Conservation (phyloP, 2,888 invertebrate genomes). For the Gisinianus flammeolus region DNA sequence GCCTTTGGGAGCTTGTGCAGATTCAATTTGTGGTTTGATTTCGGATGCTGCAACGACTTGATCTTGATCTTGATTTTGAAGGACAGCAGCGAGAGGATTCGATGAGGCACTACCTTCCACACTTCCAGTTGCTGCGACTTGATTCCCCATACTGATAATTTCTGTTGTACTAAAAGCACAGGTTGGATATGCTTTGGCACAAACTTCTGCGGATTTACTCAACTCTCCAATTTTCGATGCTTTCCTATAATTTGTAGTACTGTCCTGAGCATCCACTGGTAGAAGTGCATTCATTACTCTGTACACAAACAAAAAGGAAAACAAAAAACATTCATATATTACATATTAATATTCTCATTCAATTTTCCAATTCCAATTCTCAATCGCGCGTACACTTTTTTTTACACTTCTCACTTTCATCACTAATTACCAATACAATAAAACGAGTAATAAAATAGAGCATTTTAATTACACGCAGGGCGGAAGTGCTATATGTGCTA, state of each 20-base stretch:
- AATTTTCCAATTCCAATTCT: too few species aligned
- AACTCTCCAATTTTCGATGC: conserved; percentile 39
- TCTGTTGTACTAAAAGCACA: conserved; percentile 21
- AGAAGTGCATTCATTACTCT: conserved; percentile 38
- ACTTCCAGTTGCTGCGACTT: conserved; percentile 18
- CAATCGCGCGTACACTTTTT: too few species aligned
- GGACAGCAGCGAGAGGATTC: background rate
- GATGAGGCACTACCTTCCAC: background rate
- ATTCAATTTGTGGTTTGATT: background rate
- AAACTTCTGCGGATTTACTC: conserved; percentile 19
- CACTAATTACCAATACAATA: too few species aligned
- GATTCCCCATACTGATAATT: conserved; percentile 40
- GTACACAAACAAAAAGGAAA: background rate
- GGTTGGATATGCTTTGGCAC: conserved; percentile 29
- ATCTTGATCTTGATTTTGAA: background rate
- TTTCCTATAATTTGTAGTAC: conserved; percentile 36
- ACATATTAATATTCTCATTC: background rate
- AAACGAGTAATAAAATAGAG: too few species aligned
- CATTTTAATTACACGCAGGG: too few species aligned
- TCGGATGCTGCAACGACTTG: background rate
- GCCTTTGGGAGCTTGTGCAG: background rate
- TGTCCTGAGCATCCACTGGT: conserved; percentile 28
- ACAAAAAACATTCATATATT: background rate
- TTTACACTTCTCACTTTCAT: too few species aligned
- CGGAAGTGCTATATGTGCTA: too few species aligned